Evolutionary conservation across 2,797 vertebrate species (phyloP), one percentile per base, ranked within the genome.

Genomic region (Gambusia yucatana): DNA sequence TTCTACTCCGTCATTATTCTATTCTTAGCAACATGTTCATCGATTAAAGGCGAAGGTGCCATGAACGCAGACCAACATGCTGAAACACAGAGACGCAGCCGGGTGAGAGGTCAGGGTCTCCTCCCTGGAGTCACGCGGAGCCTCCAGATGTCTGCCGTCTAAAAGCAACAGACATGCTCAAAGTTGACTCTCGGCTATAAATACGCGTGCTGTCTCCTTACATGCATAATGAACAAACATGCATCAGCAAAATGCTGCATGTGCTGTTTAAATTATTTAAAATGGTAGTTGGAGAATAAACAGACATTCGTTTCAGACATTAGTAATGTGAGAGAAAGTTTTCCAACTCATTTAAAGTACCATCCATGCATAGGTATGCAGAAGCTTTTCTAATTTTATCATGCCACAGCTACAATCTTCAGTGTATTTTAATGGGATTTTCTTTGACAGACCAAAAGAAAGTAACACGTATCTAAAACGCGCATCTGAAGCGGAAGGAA

Each of bases 141-240:
- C 46, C 75, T 80, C 76, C 86, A 89, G 89, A 91, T 89, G 85
- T 90, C 91, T 87, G 84, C 73, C 2, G 55, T 90, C 89, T 87
- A 74, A 76, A 79, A 67, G 80, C 79, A 75, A 74, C 33, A 79
- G 22, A 81, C 75, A 78, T 46, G 47, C 72, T 75, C 70, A 41
- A 55, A 14, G 76, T 72, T 46, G 71, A 82, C 74, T 82, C 77
- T 30, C 0, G 71, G 86, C 89, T 91, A 92, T 91, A 91, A 93
- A 94, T 92, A 92, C 77, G 84, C 73, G 78, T 2, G 30, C 78
- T 7, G 76, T 86, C 87, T 84, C 90, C 73, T 80, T 87, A 87
- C 89, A 90, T 84, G 75, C 79, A 89, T 89, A 86, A 91, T 90
- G 87, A 86, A 36, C 44, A 81, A 77, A 80, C 52, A 47, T 11